A percentile compares a stretch with the other conserved stretches of the same genome.
These are phyloP conservation scores for Sisor rabdophorus DNA, from an alignment of 2,113 vertebrate genomes.

Conservation along the genomic window DNA sequence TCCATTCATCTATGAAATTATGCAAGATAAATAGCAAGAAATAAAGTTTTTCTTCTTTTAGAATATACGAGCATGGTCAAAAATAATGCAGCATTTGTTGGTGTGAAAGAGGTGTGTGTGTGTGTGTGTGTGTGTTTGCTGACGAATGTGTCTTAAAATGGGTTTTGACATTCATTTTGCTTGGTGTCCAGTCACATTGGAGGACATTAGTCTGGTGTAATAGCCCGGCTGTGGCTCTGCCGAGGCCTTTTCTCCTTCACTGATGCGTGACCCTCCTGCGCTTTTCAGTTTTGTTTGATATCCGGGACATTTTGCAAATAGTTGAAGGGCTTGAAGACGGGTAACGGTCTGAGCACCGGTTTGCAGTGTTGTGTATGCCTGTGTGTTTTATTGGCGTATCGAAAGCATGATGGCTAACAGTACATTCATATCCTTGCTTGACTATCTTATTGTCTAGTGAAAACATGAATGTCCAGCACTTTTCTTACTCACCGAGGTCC, in stretches of 20 bases:
- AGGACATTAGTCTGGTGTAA: constrained; percentile 86
- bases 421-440: not conserved
- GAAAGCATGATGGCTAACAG: not conserved
- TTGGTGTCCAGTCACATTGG: constrained; percentile 83
- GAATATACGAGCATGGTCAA: constrained; percentile 30
- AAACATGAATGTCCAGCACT: not conserved
- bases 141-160: constrained; percentile 86
- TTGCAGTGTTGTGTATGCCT: not conserved
- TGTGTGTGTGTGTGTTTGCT: constrained; percentile 62
- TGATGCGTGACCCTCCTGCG: constrained; percentile 5
- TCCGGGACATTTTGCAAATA: not conserved
- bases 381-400: not conserved
- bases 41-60: not conserved
- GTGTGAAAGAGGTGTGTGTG: constrained; percentile 71
- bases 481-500: not conserved
- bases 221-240: constrained; percentile 37
- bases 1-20: not conserved
- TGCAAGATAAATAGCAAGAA: not conserved
- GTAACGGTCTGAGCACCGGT: no score
- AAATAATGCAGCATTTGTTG: constrained; percentile 68
- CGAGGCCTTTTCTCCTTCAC: constrained; percentile 18
- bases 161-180: constrained; percentile 89
- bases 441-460: constrained; percentile 26
- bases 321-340: not conserved
- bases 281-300: not conserved